Base-by-base conservation (phyloP, 2,113 vertebrate species). In the Globicephala melas region DNA sequence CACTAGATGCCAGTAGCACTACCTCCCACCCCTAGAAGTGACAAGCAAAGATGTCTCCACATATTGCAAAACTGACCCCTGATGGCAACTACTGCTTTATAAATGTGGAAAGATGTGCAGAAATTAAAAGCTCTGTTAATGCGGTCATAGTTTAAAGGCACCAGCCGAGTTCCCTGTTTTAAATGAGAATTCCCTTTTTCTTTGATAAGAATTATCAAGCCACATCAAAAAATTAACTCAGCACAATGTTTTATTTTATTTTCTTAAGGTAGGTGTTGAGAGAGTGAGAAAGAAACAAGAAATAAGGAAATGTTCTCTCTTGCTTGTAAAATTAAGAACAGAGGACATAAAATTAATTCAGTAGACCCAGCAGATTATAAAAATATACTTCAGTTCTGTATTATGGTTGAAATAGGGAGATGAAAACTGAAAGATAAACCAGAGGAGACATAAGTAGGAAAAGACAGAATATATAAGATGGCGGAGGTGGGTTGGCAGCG, bases 261-360 rank as follows among this genome's bases (percentile, higher is more conserved):
- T 53, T 68, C 53, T 70, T 10, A 87, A 88, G 73, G 70, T 47
- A 71, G 86, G 80, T 88, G 63, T 65, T 88, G 76, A 96, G 74
- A 77, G 21, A 55, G n/a, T 86, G 87, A 90, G 74, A 74, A 68
- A 77, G 70, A 85, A 92, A 73, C 5, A 82, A 93, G 86, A 95
- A 95, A 91, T 67, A 86, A 90, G 80, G 44, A 80, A 83, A 88
- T 73, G 76, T 85, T 92, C 94, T 90, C 33, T 76, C 44, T 89
- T 18, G 11, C 92, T 91, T 92, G 18, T 62, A 89, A 94, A 92
- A 92, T 87, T 70, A 95, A 97, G 92, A 86, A 93, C 89, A 77
- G 63, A 85, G 60, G 65, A 79, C 62, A 88, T 63, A 73, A 89
- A 94, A 91, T 84, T 80, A 92, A 92, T 79, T 92, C 90, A 74